Evolutionary conservation across 2,888 invertebrate genomes (phyloP).

Genomic region (Coronaproctus castanopsis): DNA sequence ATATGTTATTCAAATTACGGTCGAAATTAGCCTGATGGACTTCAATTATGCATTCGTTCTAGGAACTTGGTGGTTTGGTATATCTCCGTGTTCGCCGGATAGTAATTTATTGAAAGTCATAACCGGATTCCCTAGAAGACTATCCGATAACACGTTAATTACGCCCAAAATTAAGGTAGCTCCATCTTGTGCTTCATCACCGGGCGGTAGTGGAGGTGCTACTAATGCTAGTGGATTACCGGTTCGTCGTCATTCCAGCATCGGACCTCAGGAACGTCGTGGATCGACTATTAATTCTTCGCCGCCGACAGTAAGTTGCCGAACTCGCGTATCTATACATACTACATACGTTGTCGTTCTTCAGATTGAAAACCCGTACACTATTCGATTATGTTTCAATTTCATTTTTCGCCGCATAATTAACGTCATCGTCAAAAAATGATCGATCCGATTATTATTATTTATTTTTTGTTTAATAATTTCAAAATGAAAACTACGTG

Average conservation of each 20-base stretch:
- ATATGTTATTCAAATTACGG: too few species aligned
- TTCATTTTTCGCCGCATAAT: not conserved
- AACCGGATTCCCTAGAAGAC: constrained; percentile 60
- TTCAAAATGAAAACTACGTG: too few species aligned
- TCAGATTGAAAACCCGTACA: not conserved
- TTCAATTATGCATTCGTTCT: constrained; percentile 21
- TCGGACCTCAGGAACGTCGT: constrained; percentile 71
- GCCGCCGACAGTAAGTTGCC: constrained; percentile 70
- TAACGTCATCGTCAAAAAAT: not conserved
- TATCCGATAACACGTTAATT: constrained; percentile 81
- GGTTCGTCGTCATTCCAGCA: constrained; percentile 72
- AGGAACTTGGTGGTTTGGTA: constrained; percentile 67
- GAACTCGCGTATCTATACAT: constrained; percentile 6
- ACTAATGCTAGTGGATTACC: constrained; percentile 53
- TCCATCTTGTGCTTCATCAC: constrained; percentile 69
- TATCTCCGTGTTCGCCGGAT: constrained; percentile 62
- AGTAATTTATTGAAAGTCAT: constrained; percentile 70
- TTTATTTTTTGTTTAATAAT: too few species aligned
- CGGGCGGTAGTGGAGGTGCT: constrained; percentile 43
- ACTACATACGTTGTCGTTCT: constrained; percentile 1
- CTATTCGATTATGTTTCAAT: not conserved
- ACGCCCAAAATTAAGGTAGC: constrained; percentile 71
- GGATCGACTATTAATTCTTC: constrained; percentile 67
- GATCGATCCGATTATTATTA: too few species aligned
- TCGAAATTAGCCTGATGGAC: too few species aligned